Base-by-base conservation (phyloP, 1,140 invertebrate species). In the Panagrolaimus sp. region DNA sequence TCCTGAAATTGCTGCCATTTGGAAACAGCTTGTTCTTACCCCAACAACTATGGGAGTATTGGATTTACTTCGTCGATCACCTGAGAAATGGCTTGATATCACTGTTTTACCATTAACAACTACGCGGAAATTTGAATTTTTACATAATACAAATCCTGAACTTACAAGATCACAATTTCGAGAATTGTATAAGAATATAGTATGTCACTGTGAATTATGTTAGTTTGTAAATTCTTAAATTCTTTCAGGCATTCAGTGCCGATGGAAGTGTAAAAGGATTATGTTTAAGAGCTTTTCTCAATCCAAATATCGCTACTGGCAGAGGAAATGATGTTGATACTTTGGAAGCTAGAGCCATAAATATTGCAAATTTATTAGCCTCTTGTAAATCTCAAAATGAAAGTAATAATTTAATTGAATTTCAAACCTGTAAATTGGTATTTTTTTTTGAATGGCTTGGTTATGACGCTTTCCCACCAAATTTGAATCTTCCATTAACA, bases 391-490 rank as follows among this genome's bases (percentile, higher is more conserved):
- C 11, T 8, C 20, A 57, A 25, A 38, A 38, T 38, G 31, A 38
- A 38, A 25, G 20, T 27, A 4, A 25, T 11, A 57, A 57, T 13
- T 57, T 4, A 11, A 16, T 57, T 27, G 51, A 57, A 57, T 57
- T 57, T 11, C 51, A 57, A 16, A 25, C 27, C 9, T 20, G 20
- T 27, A 57, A 57, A 27, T 25, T 57, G 8, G 51, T 27, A 27
- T 27, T 57, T 16, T 25, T 57, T 27, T 57, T 57, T 27, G 51
- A 57, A 25, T 57, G 51, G 51, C 51, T 57, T 16, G 51, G 51
- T 25, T 57, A 20, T 20, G 51, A 57, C 11, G 51, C 51, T 57
- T 20, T 27, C 5, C 51, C 51, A 27, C 13, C 51, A 11, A 57
- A 57, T 13, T 20, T 27, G n/a, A 20, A 20, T 57, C 27, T 57